phyloP scores from a whole-genome alignment of 1,140 invertebrate genomes.

The Grapholita molesta region DNA sequence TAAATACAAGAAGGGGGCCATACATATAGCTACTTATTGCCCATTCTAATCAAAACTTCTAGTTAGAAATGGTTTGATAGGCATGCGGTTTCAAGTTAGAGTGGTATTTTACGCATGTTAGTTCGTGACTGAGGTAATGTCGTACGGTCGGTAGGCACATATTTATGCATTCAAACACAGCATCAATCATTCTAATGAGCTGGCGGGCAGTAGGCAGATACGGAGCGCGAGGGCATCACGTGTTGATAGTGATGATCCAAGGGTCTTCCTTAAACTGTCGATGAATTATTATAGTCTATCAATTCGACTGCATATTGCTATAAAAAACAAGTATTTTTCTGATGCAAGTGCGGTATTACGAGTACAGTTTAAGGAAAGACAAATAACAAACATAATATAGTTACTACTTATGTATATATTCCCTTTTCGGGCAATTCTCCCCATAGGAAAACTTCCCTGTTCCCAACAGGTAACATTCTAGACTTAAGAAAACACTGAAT shows the following conservation, averaged over 20 bases:
- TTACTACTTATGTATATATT: too few relatives aligned
- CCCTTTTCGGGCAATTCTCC: too few relatives aligned
- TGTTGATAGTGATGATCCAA: slow-evolving; percentile 33
- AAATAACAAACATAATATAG: too few relatives aligned
- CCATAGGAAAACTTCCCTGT: too few relatives aligned
- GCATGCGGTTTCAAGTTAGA: neutral
- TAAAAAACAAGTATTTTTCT: too few relatives aligned
- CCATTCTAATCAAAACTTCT: neutral
- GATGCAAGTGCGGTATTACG: too few relatives aligned
- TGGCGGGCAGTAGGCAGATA: slow-evolving; percentile 45
- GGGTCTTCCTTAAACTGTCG: slow-evolving; percentile 25
- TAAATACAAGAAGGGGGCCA: slow-evolving; percentile 1
- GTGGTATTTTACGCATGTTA: slow-evolving; percentile 28
- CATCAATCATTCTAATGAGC: slow-evolving; percentile 76
- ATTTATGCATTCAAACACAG: slow-evolving; percentile 66
- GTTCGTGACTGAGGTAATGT: slow-evolving; percentile 49
- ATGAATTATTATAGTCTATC: neutral
- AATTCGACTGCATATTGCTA: neutral
- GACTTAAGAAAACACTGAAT: too few relatives aligned
- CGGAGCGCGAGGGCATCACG: slow-evolving; percentile 42
- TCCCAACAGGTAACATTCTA: too few relatives aligned
- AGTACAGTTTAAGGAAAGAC: too few relatives aligned
- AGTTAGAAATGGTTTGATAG: neutral
- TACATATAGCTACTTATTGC: neutral
- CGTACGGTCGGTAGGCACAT: slow-evolving; percentile 51